Conservation (phyloP, 2,113 vertebrate genomes). For the Aldabrachelys gigantea region DNA sequence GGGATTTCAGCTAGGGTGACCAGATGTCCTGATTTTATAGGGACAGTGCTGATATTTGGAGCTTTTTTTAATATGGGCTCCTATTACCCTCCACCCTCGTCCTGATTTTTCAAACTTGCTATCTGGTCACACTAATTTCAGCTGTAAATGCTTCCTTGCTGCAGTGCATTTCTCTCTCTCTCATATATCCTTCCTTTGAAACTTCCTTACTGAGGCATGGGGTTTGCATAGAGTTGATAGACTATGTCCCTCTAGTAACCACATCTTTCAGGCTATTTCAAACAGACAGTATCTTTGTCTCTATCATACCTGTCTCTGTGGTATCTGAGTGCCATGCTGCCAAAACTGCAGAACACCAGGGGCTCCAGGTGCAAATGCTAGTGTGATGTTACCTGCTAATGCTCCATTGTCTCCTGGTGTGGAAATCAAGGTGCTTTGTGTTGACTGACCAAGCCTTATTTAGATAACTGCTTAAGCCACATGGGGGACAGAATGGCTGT, state of each 20-base stretch:
- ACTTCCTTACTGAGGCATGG: fast-evolving
- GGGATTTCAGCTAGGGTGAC: background rate
- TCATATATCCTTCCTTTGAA: background rate
- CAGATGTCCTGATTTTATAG: too few species aligned
- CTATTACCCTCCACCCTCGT: too few species aligned
- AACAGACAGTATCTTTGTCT: background rate
- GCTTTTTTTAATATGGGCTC: too few species aligned
- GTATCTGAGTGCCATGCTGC: background rate
- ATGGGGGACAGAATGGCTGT: background rate
- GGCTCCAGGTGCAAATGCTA: background rate
- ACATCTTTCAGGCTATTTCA: background rate
- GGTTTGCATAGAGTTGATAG: constrained; percentile 33
- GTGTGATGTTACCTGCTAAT: background rate
- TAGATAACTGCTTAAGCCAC: background rate
- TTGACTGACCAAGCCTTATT: background rate
- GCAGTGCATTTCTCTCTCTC: background rate
- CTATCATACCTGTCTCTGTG: background rate
- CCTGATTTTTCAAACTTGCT: too few species aligned
- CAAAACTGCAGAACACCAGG: background rate
- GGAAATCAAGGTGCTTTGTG: background rate
- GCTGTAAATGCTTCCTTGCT: constrained; percentile 23
- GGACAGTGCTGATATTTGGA: too few species aligned
- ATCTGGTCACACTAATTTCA: background rate
- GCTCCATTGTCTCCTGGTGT: background rate
- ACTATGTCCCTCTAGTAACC: constrained; percentile 10